Conservation (phyloP, 2,888 invertebrate species). For the Drosophila limbata region DNA sequence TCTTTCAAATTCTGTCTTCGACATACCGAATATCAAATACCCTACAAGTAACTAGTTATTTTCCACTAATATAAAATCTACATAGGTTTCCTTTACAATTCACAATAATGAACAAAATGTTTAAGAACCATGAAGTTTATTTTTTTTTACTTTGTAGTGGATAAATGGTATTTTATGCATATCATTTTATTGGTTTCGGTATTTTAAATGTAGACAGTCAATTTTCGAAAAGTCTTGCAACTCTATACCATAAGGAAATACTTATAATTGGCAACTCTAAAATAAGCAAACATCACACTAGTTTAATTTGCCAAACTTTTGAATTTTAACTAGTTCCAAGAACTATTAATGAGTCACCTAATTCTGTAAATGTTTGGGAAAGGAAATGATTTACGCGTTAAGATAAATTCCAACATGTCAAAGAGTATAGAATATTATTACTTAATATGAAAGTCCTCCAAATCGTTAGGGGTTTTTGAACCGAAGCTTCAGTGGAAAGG, state of each 20-base stretch:
- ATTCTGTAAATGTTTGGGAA: neutral
- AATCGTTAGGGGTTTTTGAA: neutral
- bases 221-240: conserved; percentile 28
- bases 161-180: no score
- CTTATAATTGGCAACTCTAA: conserved; percentile 2
- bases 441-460: neutral
- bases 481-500: neutral
- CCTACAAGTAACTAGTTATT: neutral
- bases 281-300: neutral
- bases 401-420: neutral
- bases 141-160: no score
- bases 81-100: no score
- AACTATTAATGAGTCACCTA: neutral
- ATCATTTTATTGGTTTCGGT: no score
- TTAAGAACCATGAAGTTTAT: no score
- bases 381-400: neutral
- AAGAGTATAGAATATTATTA: neutral
- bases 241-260: conserved; percentile 21
- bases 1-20: neutral
- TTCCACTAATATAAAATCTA: no score
- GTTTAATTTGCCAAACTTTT: neutral
- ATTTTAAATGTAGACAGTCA: neutral
- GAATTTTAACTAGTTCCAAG: conserved; percentile 17
- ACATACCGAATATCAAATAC: neutral
- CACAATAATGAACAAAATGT: no score